Conservation (phyloP, 1,140 invertebrate genomes). For the Caenorhabditis latens region DNA sequence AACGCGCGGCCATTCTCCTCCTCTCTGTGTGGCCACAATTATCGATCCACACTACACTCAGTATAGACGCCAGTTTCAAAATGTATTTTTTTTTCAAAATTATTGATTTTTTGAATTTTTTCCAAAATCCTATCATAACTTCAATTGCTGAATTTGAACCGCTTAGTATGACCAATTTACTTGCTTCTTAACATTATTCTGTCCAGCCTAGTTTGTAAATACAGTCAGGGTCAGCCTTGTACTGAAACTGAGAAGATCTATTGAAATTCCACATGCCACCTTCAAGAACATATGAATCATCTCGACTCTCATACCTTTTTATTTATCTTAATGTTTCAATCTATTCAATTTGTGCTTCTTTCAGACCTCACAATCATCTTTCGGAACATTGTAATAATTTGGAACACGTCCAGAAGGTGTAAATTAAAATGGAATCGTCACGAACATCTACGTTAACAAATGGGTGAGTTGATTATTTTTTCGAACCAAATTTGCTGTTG, state of each 20-base stretch:
- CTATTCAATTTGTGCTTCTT: not conserved
- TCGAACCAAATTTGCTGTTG: too few species aligned
- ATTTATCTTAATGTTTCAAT: not conserved
- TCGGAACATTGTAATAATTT: too few species aligned
- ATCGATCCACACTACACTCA: not conserved
- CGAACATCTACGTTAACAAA: not conserved
- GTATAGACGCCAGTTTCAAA: not conserved
- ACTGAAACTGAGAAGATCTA: too few species aligned
- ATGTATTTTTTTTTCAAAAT: conserved; percentile 1
- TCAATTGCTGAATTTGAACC: too few species aligned
- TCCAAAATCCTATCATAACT: not conserved
- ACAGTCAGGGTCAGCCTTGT: too few species aligned
- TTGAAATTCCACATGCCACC: too few species aligned
- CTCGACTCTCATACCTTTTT: too few species aligned
- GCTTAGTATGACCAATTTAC: too few species aligned
- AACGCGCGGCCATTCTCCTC: conserved; percentile 43
- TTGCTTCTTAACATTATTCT: too few species aligned
- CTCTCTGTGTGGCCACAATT: not conserved
- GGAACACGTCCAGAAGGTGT: not conserved
- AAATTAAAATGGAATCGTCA: conserved; percentile 16
- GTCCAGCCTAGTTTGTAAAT: too few species aligned
- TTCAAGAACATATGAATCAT: too few species aligned
- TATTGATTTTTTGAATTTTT: conserved; percentile 32
- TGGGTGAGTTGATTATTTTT: not conserved
- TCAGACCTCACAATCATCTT: not conserved